Conservation (phyloP, 2,113 vertebrate species). For the Scomber scombrus region DNA sequence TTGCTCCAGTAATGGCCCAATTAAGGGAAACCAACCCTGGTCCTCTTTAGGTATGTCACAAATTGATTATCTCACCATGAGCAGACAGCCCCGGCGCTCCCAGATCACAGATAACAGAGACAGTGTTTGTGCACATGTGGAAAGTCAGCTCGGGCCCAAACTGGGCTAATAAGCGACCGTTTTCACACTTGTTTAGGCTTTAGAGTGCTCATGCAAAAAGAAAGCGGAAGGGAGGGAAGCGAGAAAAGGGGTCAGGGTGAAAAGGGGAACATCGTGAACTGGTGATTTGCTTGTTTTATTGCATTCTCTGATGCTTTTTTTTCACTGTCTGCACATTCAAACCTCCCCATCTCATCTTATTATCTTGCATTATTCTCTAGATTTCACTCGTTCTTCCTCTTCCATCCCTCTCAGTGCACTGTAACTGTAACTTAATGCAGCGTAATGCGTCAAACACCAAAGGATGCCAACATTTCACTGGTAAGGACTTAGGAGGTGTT, state of each 20-base stretch:
- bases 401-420: neutral
- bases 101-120: slow-evolving; percentile 67
- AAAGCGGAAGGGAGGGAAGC: slow-evolving; percentile 12
- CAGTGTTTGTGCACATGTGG: slow-evolving; percentile 56
- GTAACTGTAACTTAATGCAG: too few relatives aligned
- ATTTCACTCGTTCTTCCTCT: neutral
- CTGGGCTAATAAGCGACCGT: slow-evolving; percentile 73
- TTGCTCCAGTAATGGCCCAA: slow-evolving; percentile 78
- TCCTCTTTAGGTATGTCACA: slow-evolving; percentile 76
- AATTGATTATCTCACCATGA: slow-evolving; percentile 81
- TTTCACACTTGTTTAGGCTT: slow-evolving; percentile 83
- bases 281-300: slow-evolving; percentile 8
- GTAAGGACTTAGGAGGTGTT: neutral
- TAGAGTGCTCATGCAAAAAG: slow-evolving; percentile 65
- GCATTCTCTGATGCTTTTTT: neutral
- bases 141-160: slow-evolving; percentile 60
- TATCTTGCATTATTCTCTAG: neutral
- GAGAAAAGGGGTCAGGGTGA: slow-evolving; percentile 26
- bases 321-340: slow-evolving; percentile 23
- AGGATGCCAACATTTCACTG: neutral
- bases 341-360: slow-evolving; percentile 12
- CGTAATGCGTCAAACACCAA: neutral
- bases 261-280: slow-evolving; percentile 46
- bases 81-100: slow-evolving; percentile 65
- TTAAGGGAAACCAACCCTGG: slow-evolving; percentile 73